Percentiles rank a stretch among this genome's conserved stretches.
Conservation (phyloP, 2,797 vertebrate genomes). For the Tauraco hartlaubi region DNA sequence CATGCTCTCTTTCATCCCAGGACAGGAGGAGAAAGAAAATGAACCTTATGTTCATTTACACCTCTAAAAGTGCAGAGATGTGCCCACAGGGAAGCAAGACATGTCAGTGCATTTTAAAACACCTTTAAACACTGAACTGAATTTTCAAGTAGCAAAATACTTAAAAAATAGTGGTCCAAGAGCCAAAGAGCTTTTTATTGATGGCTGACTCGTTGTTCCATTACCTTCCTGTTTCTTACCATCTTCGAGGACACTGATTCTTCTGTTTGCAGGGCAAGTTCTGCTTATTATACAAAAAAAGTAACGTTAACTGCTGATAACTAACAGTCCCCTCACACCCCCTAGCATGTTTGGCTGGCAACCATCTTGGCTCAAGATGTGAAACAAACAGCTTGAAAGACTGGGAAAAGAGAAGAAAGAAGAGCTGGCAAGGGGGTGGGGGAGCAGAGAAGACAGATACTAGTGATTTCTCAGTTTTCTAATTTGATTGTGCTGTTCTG, state of each 20-base stretch:
- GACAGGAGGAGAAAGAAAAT: not conserved
- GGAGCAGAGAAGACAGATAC: not conserved
- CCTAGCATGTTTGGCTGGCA: not conserved
- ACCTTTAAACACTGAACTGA: not conserved
- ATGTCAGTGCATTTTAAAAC: fast-evolving
- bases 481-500: not conserved
- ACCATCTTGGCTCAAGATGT: not conserved
- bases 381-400: not conserved
- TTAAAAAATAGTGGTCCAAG: not conserved
- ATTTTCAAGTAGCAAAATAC: not conserved
- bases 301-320: not conserved
- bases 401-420: not conserved
- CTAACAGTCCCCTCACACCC: not conserved
- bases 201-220: not conserved
- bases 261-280: not conserved
- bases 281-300: not conserved
- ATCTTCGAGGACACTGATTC: not conserved
- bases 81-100: not conserved
- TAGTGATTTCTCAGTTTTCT: not conserved
- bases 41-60: not conserved
- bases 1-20: not conserved
- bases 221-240: not conserved
- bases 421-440: not conserved
- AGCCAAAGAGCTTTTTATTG: not conserved
- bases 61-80: not conserved